These are phyloP conservation scores for Battus philenor DNA, from an alignment of 1,140 invertebrate species.

Conservation along the genomic window DNA sequence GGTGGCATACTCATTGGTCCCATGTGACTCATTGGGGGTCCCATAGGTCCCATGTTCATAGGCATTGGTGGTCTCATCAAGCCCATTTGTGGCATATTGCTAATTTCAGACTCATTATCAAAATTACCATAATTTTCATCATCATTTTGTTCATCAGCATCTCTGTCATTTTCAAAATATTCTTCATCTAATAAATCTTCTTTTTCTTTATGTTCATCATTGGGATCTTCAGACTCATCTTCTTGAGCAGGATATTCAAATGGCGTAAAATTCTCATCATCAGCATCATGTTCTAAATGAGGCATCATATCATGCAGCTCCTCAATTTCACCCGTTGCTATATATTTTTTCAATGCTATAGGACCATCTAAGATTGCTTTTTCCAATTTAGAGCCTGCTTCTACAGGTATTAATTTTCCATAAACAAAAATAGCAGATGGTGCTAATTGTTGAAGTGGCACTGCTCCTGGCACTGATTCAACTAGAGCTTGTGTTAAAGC, in stretches of 20 bases:
- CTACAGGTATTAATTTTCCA: slow-evolving; percentile 85
- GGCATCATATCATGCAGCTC: slow-evolving; percentile 85
- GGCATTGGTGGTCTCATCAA: slow-evolving; percentile 46
- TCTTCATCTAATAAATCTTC: slow-evolving; percentile 51
- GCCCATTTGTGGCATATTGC: slow-evolving; percentile 36
- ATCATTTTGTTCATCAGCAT: slow-evolving; percentile 33
- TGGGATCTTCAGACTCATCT: slow-evolving; percentile 31
- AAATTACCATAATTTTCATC: slow-evolving; percentile 44
- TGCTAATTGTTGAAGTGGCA: slow-evolving; percentile 82
- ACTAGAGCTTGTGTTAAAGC: slow-evolving; percentile 81
- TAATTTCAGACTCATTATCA: slow-evolving; percentile 47
- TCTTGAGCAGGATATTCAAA: slow-evolving; percentile 63
- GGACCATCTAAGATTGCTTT: slow-evolving; percentile 85
- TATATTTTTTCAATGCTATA: slow-evolving; percentile 84
- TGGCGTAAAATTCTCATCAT: slow-evolving; percentile 66
- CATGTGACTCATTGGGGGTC: slow-evolving; percentile 41
- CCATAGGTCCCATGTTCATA: slow-evolving; percentile 48
- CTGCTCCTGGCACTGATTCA: slow-evolving; percentile 83
- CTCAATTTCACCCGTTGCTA: slow-evolving; percentile 86
- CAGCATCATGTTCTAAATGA: slow-evolving; percentile 78
- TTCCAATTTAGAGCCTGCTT: slow-evolving; percentile 84
- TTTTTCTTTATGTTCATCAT: slow-evolving; percentile 39
- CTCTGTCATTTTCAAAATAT: slow-evolving; percentile 51
- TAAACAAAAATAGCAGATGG: slow-evolving; percentile 88
- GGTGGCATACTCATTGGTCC: slow-evolving; percentile 47